These are phyloP conservation scores for Asteroscopus sphinx DNA, from an alignment of 2,888 invertebrate genomes.

Conservation along the genomic window DNA sequence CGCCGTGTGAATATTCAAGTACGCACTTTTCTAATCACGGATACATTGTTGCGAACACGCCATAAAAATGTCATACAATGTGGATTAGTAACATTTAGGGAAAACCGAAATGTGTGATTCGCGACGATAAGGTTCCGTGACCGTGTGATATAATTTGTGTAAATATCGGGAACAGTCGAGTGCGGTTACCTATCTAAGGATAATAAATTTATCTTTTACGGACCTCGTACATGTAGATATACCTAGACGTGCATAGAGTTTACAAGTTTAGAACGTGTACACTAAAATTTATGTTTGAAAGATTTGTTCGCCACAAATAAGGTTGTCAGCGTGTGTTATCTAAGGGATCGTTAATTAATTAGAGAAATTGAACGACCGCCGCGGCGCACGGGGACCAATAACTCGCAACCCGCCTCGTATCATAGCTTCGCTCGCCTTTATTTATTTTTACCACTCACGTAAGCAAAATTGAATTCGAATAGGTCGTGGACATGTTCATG, in stretches of 20 bases:
- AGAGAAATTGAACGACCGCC: conserved; percentile 89
- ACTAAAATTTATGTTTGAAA: conserved; percentile 88
- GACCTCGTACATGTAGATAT: conserved; percentile 71
- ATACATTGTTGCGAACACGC: conserved; percentile 65
- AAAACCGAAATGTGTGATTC: conserved; percentile 61
- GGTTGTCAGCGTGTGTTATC: conserved; percentile 89
- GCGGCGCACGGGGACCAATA: conserved; percentile 87
- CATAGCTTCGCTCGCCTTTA: conserved; percentile 86
- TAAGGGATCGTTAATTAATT: conserved; percentile 89
- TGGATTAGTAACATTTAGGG: conserved; percentile 61
- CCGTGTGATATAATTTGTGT: conserved; percentile 64
- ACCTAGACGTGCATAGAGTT: conserved; percentile 80
- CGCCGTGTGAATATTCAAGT: conserved; percentile 77
- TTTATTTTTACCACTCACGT: conserved; percentile 89
- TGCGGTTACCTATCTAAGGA: conserved; percentile 58
- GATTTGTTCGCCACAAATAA: conserved; percentile 90
- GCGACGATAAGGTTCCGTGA: conserved; percentile 52
- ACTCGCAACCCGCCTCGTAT: conserved; percentile 88
- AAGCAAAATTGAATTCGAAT: conserved; percentile 87
- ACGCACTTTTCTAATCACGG: conserved; percentile 73
- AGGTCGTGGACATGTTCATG: conserved; percentile 72
- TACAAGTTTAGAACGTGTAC: conserved; percentile 88
- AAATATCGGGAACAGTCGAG: conserved; percentile 66
- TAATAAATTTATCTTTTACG: conserved; percentile 80
- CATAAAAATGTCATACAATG: conserved; percentile 73